Percentiles rank a stretch among this genome's conserved stretches.
Evolutionary conservation across 2,888 invertebrate species (phyloP).

Genomic region (Timandra comae): DNA sequence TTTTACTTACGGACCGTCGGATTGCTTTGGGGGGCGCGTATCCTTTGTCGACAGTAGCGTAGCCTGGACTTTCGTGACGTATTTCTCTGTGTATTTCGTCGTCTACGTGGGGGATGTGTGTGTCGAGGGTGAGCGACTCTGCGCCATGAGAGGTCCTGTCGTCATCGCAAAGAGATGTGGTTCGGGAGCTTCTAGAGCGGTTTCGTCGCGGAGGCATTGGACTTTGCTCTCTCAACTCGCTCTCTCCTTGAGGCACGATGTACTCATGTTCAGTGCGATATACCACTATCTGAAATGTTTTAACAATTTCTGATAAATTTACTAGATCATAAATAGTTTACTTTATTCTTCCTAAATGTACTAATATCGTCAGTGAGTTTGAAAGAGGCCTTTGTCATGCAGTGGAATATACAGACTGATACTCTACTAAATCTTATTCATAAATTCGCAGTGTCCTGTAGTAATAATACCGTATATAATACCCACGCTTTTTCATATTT

Average conservation of each 20-base stretch:
- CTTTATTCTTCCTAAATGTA: too few relatives aligned
- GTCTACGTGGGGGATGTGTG: slow-evolving; percentile 45
- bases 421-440: too few relatives aligned
- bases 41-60: slow-evolving; percentile 86
- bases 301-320: too few relatives aligned
- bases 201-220: slow-evolving; percentile 76
- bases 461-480: too few relatives aligned
- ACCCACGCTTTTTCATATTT: too few relatives aligned
- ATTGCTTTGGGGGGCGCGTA: slow-evolving; percentile 79
- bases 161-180: slow-evolving; percentile 79
- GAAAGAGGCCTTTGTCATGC: too few relatives aligned
- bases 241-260: slow-evolving; percentile 71
- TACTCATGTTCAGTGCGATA: slow-evolving; percentile 82
- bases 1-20: slow-evolving; percentile 73
- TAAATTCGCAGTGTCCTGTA: too few relatives aligned
- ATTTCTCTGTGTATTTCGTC: slow-evolving; percentile 52
- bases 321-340: too few relatives aligned
- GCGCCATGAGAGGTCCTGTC: slow-evolving; percentile 84
- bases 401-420: too few relatives aligned
- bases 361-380: too few relatives aligned
- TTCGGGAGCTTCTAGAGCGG: slow-evolving; percentile 71
- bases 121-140: slow-evolving; percentile 79
- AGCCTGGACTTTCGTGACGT: slow-evolving; percentile 78
- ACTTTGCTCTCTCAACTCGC: slow-evolving; percentile 72
- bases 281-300: slow-evolving; percentile 77